Percentiles rank a stretch among this genome's conserved stretches.
These are phyloP conservation scores for Ferdinandea cuprea DNA, from an alignment of 2,888 invertebrate genomes.

Conservation along the genomic window DNA sequence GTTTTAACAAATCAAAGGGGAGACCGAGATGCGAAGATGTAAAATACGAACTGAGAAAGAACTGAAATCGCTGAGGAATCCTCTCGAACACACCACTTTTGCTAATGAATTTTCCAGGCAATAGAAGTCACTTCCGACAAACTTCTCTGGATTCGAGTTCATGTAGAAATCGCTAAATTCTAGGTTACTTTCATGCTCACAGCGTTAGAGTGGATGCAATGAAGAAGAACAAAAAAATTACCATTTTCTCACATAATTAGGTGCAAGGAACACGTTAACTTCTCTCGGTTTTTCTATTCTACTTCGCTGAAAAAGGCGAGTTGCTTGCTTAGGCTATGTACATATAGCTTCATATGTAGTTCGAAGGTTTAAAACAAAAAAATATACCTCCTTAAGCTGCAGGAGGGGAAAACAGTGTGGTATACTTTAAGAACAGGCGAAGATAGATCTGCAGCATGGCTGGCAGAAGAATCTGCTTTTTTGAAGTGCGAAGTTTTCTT, in stretches of 20 bases:
- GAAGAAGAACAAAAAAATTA: conserved; percentile 39
- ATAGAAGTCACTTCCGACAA: conserved; percentile 51
- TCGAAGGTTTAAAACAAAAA: too few species aligned
- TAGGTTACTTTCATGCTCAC: conserved; percentile 33
- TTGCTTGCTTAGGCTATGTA: too few species aligned
- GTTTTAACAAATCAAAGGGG: conserved; percentile 70
- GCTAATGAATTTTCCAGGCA: conserved; percentile 69
- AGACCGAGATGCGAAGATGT: conserved; percentile 18
- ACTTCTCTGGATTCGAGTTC: conserved; percentile 39
- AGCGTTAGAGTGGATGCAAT: conserved; percentile 55
- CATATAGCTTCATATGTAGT: too few species aligned
- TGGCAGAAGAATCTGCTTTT: too few species aligned
- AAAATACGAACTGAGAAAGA: conserved; percentile 38
- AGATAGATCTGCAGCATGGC: too few species aligned
- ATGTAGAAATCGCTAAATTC: conserved; percentile 63
- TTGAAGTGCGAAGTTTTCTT: too few species aligned
- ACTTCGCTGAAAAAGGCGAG: conserved; percentile 7
- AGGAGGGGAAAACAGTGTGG: too few species aligned
- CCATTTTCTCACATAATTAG: conserved; percentile 69
- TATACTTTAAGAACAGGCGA: too few species aligned
- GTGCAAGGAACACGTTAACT: conserved; percentile 61
- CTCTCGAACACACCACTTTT: conserved; percentile 54
- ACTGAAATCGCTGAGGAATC: conserved; percentile 31
- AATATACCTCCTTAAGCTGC: too few species aligned
- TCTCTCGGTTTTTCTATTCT: conserved; percentile 24